Percentiles rank a stretch among this genome's conserved stretches.
Evolutionary conservation across 2,113 vertebrate genomes (phyloP).

Genomic region (Rhinoderma darwinii): DNA sequence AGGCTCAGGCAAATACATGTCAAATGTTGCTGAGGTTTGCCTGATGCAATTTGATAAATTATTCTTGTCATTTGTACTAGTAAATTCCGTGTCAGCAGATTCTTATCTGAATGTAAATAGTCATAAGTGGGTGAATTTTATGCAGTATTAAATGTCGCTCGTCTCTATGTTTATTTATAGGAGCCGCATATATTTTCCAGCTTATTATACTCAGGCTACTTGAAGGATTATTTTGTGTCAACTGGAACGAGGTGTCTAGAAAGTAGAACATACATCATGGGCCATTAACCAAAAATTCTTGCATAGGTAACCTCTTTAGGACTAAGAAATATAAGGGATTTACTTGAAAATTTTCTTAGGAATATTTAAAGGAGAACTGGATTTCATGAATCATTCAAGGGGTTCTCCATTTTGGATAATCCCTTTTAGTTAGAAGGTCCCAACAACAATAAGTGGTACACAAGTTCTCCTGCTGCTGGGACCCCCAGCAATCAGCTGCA

Average conservation of each 20-base stretch:
- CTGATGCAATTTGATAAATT: conserved; percentile 24
- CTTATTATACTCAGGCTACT: not conserved
- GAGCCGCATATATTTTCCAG: not conserved
- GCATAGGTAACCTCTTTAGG: not conserved
- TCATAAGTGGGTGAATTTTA: conserved; percentile 30
- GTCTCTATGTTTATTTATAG: conserved; percentile 5
- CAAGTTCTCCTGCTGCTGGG: not conserved
- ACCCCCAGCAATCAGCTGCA: not conserved
- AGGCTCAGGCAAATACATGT: not conserved
- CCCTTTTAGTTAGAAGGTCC: not conserved
- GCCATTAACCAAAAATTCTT: not conserved
- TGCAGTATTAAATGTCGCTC: conserved; percentile 28
- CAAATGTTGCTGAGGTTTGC: conserved; percentile 38
- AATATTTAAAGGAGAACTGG: not conserved
- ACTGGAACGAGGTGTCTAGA: not conserved
- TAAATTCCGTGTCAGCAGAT: conserved; percentile 24
- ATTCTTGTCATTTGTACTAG: conserved; percentile 19
- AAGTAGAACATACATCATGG: conserved; percentile 30
- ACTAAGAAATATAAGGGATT: not conserved
- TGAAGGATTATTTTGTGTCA: not conserved
- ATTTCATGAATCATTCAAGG: not conserved
- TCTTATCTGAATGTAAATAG: conserved; percentile 37
- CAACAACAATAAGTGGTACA: not conserved
- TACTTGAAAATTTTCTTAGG: too few species aligned
- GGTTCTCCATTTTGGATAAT: not conserved